Evolutionary conservation across 2,797 vertebrate genomes (phyloP), one percentile per base, ranked within the genome.

Genomic region (Esox masquinongy): DNA sequence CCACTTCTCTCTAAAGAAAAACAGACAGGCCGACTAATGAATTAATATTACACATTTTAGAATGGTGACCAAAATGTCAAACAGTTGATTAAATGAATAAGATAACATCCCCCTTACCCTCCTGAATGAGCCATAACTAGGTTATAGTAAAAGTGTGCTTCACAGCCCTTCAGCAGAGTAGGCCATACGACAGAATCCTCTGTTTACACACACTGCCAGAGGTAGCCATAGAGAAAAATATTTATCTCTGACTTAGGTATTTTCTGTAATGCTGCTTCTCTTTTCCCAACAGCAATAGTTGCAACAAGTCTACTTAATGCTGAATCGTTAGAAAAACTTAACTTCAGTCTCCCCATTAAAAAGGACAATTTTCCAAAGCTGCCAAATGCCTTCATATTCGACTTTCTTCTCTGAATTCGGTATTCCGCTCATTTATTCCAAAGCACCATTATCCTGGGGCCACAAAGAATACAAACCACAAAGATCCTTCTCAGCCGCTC

Each of bases 401-500:
- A 79, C 72, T 36, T 77, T 79, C 63, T 1, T 19, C 74, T 83
- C 74, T 81, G 79, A 15, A 51, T 84, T 80, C 74, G 63, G 75
- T 71, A 68, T 50, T 66, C 17, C 64, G 31, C 75, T 84, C 80
- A 86, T 89, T 86, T 88, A 77, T 72, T 89, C 85, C 84, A 79
- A 78, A 74, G 82, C 66, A 66, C 71, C 24, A 83, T 80, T 75
- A 85, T 80, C 75, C 68, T 36, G 47, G 64, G 74, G 80, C 79
- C 84, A 85, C 79, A 49, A 79, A 77, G 74, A 85, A 76, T 80
- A 82, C 78, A 84, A 84, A 89, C 77, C 83, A 80, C 82, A 80
- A 83, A 85, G 79, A 77, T 80, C 70, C 74, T 51, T 86, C 77
- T 88, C 68, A 77, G 87, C 82, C 81, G 79, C 87, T 91, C 77